Conservation (phyloP, 1,140 invertebrate species). For the Panulirus ornatus region DNA sequence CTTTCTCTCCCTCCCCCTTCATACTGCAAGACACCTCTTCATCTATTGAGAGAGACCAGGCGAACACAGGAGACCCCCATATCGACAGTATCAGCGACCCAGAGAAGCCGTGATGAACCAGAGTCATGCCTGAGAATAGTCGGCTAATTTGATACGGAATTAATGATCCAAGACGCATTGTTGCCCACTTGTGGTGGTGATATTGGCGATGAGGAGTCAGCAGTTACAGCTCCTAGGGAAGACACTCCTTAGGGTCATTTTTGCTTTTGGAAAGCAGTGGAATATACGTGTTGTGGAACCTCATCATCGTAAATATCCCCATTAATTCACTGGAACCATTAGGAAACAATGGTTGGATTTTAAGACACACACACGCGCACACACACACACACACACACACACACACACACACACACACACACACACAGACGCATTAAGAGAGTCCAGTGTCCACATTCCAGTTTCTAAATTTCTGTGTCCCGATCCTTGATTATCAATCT, state of each 20-base stretch:
- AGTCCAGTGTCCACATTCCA: no score
- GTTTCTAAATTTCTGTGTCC: not conserved
- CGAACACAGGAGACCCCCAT: no score
- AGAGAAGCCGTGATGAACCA: constrained; percentile 30
- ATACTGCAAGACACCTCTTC: not conserved
- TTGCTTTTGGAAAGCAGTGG: not conserved
- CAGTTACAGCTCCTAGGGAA: not conserved
- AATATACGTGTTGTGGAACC: constrained; percentile 20
- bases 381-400: no score
- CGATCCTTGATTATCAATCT: not conserved
- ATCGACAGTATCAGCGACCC: constrained; percentile 6
- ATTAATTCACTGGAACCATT: constrained; percentile 35
- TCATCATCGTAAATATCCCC: constrained; percentile 37
- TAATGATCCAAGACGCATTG: constrained; percentile 63
- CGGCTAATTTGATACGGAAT: constrained; percentile 67
- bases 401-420: no score
- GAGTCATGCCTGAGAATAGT: constrained; percentile 53
- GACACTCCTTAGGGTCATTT: not conserved
- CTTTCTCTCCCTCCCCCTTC: constrained; percentile 4
- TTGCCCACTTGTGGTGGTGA: constrained; percentile 54
- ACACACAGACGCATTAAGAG: no score
- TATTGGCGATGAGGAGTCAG: not conserved
- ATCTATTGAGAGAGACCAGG: not conserved
- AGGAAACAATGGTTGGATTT: not conserved
- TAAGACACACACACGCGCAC: no score